Base-by-base conservation (phyloP, 2,797 vertebrate genomes). In the Tarsius wallacei region DNA sequence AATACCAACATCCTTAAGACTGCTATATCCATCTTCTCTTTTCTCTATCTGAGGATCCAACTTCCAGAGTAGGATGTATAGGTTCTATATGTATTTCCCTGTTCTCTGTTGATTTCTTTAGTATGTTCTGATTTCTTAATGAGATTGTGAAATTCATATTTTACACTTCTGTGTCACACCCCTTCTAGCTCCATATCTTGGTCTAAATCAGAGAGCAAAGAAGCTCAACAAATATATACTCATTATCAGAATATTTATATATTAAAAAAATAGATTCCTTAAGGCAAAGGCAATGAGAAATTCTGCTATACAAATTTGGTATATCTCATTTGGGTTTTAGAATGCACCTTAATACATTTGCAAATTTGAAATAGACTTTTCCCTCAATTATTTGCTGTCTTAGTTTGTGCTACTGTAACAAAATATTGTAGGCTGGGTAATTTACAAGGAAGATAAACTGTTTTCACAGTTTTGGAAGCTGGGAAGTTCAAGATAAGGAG, bases 181-280 rank as follows among this genome's bases (percentile, higher is more conserved):
- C 24, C 24, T 55, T 17, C 53, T 61, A 7, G 28, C 28, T 61
- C n/a, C 12, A 24, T 63, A 77, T 33, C 22, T 70, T n/a, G 33
- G 28, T 70, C 64, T 70, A 91, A 22, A 87, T 28, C 14, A 82
- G 51, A 82, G 36, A 80, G 19, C 55, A 90, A 91, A 94, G 68
- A 64, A 49, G 13, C 15, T 93, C 49, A 77, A 71, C 26, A 83
- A 87, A 78, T 83, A 87, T 14, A 3, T 42, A 80, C 76, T 76
- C 51, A 81, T 81, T 61, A 87, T 82, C 77, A 42, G 63, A 21
- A 64, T 80, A 36, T 11, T 74, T 77, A 78, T 33, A 59, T 57
- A 64, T 83, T 22, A 26, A 76, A 70, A 19, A 87, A 90, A 82
- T 57, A 77, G 76, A 83, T 94, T 55, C 33, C 12, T 53, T 47